phyloP scores from a whole-genome alignment of 1,140 invertebrate species.

The Lucilia cuprina region DNA sequence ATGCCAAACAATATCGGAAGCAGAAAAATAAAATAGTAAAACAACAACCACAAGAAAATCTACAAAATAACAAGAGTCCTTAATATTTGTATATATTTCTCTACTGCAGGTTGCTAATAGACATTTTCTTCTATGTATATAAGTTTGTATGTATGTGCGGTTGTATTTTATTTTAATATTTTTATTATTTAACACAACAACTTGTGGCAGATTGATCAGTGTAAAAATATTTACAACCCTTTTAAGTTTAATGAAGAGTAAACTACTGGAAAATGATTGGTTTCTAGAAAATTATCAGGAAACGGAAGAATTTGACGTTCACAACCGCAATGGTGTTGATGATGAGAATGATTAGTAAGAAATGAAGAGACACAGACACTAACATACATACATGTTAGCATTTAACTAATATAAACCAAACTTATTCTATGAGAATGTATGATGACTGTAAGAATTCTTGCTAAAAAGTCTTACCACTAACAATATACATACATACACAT shows the following conservation, averaged over 20 bases:
- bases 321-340: not conserved
- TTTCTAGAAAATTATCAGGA: conserved; percentile 11
- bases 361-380: not conserved
- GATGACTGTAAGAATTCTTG: not conserved
- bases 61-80: not conserved
- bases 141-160: not conserved
- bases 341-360: not conserved
- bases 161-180: not conserved
- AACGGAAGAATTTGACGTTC: not conserved
- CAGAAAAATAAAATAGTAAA: no score
- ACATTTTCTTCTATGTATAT: no score
- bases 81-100: no score
- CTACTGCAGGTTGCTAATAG: no score
- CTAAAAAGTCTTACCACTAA: no score
- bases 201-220: not conserved
- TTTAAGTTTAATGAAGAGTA: conserved; percentile 34
- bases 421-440: not conserved
- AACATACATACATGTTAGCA: not conserved
- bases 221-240: conserved; percentile 24
- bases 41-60: not conserved
- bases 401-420: not conserved
- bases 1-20: not conserved
- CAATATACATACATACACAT: no score
- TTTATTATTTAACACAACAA: not conserved
- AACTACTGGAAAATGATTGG: conserved; percentile 10